A percentile compares a stretch with the other conserved stretches of the same genome.
These are phyloP conservation scores for Corythaixoides concolor DNA, from an alignment of 2,113 vertebrate species.

Conservation along the genomic window DNA sequence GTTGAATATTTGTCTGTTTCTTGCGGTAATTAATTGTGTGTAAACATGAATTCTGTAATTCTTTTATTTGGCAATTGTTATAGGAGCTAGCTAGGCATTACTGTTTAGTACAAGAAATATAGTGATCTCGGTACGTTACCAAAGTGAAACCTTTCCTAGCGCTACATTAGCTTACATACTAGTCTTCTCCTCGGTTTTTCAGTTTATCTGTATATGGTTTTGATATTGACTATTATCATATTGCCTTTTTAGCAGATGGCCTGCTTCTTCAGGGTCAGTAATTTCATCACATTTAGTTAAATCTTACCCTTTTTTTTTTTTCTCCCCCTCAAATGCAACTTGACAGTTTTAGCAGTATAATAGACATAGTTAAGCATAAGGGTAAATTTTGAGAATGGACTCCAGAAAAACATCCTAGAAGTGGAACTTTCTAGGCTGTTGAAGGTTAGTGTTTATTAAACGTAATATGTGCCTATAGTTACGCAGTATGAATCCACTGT, in stretches of 20 bases:
- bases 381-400: neutral
- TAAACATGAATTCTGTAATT: neutral
- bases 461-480: neutral
- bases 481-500: neutral
- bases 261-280: neutral
- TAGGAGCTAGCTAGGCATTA: neutral
- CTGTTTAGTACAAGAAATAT: neutral
- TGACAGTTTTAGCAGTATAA: neutral
- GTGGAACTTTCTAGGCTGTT: neutral
- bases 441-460: neutral
- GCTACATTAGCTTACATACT: neutral
- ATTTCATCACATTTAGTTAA: neutral
- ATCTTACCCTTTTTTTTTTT: neutral
- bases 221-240: neutral
- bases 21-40: slow-evolving; percentile 12
- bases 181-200: neutral
- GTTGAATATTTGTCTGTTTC: neutral
- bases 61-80: neutral
- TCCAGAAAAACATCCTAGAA: neutral
- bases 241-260: neutral
- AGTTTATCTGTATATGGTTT: neutral
- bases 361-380: neutral
- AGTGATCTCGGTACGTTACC: neutral
- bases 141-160: neutral
- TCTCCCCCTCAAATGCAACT: neutral